phyloP scores from a whole-genome alignment of 2,888 invertebrate genomes.

The Bedellia somnulentella region DNA sequence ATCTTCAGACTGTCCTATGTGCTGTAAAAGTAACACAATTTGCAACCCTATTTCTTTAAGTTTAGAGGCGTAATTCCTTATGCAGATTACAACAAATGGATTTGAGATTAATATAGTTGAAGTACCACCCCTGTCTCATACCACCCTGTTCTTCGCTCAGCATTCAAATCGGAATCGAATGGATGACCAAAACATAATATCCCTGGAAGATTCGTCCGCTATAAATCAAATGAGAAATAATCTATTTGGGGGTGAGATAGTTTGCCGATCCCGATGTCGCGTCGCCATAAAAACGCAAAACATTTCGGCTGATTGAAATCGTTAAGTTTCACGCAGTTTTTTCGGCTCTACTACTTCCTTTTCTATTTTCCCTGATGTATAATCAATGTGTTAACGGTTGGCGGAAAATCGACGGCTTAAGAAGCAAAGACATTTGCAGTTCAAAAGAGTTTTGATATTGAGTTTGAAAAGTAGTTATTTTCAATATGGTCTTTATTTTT shows the following conservation, averaged over 20 bases:
- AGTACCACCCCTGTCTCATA: slow-evolving; percentile 54
- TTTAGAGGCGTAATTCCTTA: slow-evolving; percentile 32
- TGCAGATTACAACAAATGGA: slow-evolving; percentile 57
- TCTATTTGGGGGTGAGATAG: slow-evolving; percentile 61
- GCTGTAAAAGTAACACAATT: slow-evolving; percentile 32
- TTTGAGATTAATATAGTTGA: slow-evolving; percentile 61
- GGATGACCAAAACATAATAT: slow-evolving; percentile 63
- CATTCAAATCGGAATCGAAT: slow-evolving; percentile 63
- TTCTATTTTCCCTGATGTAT: slow-evolving; percentile 58
- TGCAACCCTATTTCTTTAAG: slow-evolving; percentile 28
- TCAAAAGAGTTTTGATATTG: slow-evolving; percentile 59
- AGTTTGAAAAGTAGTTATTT: slow-evolving; percentile 58
- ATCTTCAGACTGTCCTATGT: slow-evolving; percentile 57
- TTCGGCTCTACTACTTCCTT: slow-evolving; percentile 48
- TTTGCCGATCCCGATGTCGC: slow-evolving; percentile 41
- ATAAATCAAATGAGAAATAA: slow-evolving; percentile 65
- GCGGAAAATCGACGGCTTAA: slow-evolving; percentile 38
- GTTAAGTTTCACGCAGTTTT: slow-evolving; percentile 38
- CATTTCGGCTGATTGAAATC: slow-evolving; percentile 61
- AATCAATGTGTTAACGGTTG: slow-evolving; percentile 61
- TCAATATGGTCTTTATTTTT: too few relatives aligned
- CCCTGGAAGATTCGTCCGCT: slow-evolving; percentile 56
- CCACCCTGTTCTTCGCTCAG: slow-evolving; percentile 56
- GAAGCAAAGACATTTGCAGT: slow-evolving; percentile 46
- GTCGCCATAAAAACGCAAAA: slow-evolving; percentile 59